Percentiles rank a stretch among this genome's conserved stretches.
Conservation (phyloP, 2,113 vertebrate species). For the Muscicapa adusta region DNA sequence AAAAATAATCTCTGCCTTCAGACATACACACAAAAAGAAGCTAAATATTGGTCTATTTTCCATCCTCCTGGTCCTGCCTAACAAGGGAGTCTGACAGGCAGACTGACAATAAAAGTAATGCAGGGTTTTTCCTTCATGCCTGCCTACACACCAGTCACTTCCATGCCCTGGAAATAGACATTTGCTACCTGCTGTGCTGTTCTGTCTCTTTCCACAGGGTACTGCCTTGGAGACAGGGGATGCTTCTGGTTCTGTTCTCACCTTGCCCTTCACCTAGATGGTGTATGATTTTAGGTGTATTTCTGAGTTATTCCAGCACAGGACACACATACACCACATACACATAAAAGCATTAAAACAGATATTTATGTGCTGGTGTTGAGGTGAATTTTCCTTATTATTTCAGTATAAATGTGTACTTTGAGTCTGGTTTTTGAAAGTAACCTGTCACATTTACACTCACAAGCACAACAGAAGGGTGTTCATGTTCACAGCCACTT, state of each 20-base stretch:
- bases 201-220: background rate
- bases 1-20: background rate
- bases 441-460: background rate
- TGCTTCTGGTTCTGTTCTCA: background rate
- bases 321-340: background rate
- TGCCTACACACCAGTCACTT: constrained; percentile 22
- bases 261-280: background rate
- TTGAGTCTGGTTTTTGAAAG: background rate
- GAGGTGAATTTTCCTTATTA: background rate
- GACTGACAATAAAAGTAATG: background rate
- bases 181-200: constrained; percentile 23
- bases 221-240: background rate
- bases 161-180: background rate
- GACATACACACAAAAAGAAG: background rate
- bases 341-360: too few species aligned
- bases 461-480: background rate
- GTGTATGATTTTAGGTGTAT: background rate
- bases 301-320: background rate
- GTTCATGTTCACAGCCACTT: background rate
- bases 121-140: background rate
- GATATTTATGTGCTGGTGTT: background rate
- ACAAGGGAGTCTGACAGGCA: background rate
- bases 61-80: background rate
- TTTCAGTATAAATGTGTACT: background rate
- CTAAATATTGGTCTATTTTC: background rate